Percentiles rank a stretch among this genome's conserved stretches.
Conservation (phyloP, 2,113 vertebrate genomes). For the Melanerpes formicivorus region DNA sequence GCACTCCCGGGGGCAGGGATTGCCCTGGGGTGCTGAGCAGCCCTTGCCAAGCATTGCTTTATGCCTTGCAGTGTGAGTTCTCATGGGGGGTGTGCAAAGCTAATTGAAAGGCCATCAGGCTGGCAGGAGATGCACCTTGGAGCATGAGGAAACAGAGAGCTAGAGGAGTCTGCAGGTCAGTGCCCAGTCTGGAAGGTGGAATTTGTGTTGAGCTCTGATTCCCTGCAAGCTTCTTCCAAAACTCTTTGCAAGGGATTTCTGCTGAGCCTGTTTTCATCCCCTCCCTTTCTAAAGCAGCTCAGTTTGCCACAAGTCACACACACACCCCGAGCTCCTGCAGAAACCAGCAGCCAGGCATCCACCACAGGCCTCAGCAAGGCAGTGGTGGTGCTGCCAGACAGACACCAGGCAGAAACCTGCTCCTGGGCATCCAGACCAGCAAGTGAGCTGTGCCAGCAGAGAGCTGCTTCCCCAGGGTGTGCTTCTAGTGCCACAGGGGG, state of each 20-base stretch:
- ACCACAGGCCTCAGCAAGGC: too few species aligned
- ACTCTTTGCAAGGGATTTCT: neutral
- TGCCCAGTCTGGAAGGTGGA: neutral
- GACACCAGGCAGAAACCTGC: neutral
- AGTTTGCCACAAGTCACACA: neutral
- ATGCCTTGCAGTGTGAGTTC: accelerated
- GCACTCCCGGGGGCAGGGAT: neutral
- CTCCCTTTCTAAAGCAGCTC: neutral
- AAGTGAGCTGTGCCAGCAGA: neutral
- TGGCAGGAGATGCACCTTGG: neutral
- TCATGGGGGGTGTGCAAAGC: neutral
- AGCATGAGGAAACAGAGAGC: neutral
- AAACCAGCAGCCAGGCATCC: neutral
- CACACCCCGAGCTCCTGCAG: neutral
- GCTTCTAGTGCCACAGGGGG: neutral
- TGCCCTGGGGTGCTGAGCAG: neutral
- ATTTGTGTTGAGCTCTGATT: neutral
- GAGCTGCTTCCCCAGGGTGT: neutral
- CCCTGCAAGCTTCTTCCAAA: neutral
- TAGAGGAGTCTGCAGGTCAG: neutral
- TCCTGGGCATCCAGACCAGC: accelerated
- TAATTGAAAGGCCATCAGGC: neutral
- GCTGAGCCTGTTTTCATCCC: neutral
- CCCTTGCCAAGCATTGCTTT: neutral
- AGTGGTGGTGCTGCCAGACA: neutral